Base-by-base conservation (phyloP, 1,140 invertebrate species). In the Achatina immaculata region DNA sequence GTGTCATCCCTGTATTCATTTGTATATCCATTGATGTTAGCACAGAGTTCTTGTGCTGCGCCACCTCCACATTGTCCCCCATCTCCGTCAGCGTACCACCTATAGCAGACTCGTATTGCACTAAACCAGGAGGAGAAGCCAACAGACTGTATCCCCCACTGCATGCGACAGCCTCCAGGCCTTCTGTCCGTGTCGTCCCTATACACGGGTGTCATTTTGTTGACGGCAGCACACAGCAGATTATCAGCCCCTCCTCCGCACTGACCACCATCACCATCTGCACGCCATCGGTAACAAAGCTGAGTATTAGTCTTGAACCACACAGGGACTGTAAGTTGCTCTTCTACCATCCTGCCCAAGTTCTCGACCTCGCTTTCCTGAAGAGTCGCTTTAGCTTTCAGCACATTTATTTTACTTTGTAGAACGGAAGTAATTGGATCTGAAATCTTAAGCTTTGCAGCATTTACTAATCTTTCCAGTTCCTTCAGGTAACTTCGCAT, bases 251-350 rank as follows among this genome's bases (percentile, higher is more conserved):
- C 78, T 58, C 81, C 81, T n/a, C 83, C 81, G 36, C 83, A 82
- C 42, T 82, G 81, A 0, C 83, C 81, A 0, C 65, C 81, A 36
- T 84, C 78, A 11, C 78, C 83, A 40, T 84, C 83, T 0, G 81
- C 55, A 11, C 77, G 40, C 83, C 83, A 84, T 34, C 80, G 66
- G 73, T 77, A 84, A 66, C 83, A 84, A 7, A 84, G 69, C 74
- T 84, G 72, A 0, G 78, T 80, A 1, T 80, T 21, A 0, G 51
- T 28, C 0, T 38, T 72, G 55, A 84, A 84, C 83, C 83, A 84
- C 1, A 21, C 9, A 4, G 83, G 83, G 3, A 82, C 68, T 6
- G 40, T 38, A 0, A 84, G 24, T 42, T 84, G 72, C 9, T 21
- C 6, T 6, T 48, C 77, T 21, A 84, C 51, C 4, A 81, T 76